A percentile compares a stretch with the other conserved stretches of the same genome.
Conservation (phyloP, 2,113 vertebrate species). For the Ovis canadensis region DNA sequence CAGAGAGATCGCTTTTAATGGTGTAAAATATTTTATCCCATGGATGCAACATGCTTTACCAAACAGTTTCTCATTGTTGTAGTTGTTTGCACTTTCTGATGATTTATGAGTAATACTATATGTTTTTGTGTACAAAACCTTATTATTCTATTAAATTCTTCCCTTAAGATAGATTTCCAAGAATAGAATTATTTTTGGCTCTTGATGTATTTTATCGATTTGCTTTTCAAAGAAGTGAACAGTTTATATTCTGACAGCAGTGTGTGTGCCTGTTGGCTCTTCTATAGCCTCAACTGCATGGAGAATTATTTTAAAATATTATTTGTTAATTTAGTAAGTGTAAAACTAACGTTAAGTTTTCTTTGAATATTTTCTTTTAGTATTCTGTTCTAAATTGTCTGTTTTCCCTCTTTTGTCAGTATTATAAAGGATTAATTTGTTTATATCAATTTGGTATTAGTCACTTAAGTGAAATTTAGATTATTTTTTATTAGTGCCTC, state of each 20-base stretch:
- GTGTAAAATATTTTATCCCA: not conserved
- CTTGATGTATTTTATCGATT: not conserved
- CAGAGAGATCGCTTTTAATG: not conserved
- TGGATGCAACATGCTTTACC: not conserved
- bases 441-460: not conserved
- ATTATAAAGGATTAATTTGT: not conserved
- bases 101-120: not conserved
- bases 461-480: not conserved
- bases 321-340: not conserved
- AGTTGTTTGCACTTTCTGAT: not conserved
- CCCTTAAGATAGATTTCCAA: not conserved
- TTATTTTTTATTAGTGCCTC: not conserved
- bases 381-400: not conserved
- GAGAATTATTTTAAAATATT: not conserved
- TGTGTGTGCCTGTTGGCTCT: not conserved
- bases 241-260: not conserved
- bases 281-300: not conserved
- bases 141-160: conserved; percentile 18
- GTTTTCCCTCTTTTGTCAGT: not conserved
- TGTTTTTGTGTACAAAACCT: not conserved
- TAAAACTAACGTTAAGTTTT: not conserved
- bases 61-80: not conserved
- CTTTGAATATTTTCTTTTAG: not conserved
- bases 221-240: not conserved
- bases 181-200: not conserved